Base-by-base conservation (phyloP, 2,113 vertebrate species). In the Brienomyrus brachyistius region DNA sequence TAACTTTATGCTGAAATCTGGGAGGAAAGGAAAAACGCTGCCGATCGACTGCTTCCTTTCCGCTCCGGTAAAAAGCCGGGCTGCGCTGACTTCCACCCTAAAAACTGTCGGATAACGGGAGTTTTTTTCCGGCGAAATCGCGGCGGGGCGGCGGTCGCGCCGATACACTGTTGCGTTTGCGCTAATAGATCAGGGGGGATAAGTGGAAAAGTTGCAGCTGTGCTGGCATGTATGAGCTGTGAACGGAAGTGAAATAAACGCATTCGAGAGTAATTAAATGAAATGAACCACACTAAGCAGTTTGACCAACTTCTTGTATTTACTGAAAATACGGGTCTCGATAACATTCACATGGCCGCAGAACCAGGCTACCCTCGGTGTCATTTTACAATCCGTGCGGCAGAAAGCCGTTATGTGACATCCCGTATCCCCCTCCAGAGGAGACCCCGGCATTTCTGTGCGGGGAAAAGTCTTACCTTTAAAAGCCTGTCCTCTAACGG, bases 401-500 rank as follows among this genome's bases (percentile, higher is more conserved):
- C 3, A 74, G 84, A 56, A 66, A 77, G 27, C 66, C 27, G 89
- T n/a, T 90, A 87, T 50, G 35, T 56, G 27, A 31, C 50, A n/a
- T n/a, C 4, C 27, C 35, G 23, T 31, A 31, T 56, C 23, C 19
- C 13, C 47, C 31, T 88, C 59, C 74, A 62, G 43, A 54, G 77
- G 77, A 52, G 43, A 51, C 43, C 10, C 11, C n/a, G 27, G 43
- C 56, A 89, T 52, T 52, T 62, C 9, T 62, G 87, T 88, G 84
- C 23, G 31, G 74, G 35, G 74, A 80, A 77, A 51, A 89, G 62
- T 50, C 95, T 95, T 95, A 96, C 96, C 96, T 95, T 95, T 96
- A 87, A 94, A 96, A 94, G 95, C 94, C 95, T 96, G 94, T 92
- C 95, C 96, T 52, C 92, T 90, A 45, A 91, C 93, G 88, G 94